These are phyloP conservation scores for Drosophila acutilabella DNA, from an alignment of 2,888 invertebrate genomes.

Conservation along the genomic window DNA sequence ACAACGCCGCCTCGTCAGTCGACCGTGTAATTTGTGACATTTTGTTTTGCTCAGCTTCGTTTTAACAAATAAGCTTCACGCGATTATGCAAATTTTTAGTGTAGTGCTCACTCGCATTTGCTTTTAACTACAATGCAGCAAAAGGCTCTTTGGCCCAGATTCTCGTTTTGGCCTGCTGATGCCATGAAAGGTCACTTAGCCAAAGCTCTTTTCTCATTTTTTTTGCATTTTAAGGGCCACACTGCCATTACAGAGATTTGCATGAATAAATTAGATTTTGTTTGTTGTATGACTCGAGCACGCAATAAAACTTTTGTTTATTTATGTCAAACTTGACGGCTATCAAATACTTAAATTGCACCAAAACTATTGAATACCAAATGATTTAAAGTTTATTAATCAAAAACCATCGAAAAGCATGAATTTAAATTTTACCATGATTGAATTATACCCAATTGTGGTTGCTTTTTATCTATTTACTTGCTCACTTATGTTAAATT, in stretches of 20 bases:
- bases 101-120: constrained; percentile 43
- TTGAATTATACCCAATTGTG: too few relatives aligned
- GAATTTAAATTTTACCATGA: too few relatives aligned
- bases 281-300: constrained; percentile 34
- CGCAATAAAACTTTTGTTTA: constrained; percentile 46
- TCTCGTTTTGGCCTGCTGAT: constrained; percentile 3
- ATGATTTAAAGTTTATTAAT: too few relatives aligned
- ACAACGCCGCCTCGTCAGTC: constrained; percentile 50
- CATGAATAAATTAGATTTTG: constrained; percentile 71
- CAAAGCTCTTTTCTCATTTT: constrained; percentile 12
- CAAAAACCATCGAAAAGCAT: not conserved
- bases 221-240: constrained; percentile 9
- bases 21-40: constrained; percentile 77
- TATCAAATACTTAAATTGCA: not conserved
- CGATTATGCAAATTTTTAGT: constrained; percentile 73
- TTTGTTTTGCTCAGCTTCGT: constrained; percentile 66
- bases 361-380: not conserved
- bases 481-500: too few relatives aligned
- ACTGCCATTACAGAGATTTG: constrained; percentile 50
- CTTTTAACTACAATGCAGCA: constrained; percentile 22
- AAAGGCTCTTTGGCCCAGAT: constrained; percentile 23
- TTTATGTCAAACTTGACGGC: constrained; percentile 15
- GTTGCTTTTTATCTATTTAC: too few relatives aligned
- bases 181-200: constrained; percentile 45
- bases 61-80: constrained; percentile 79